Base-by-base conservation (phyloP, 1,140 invertebrate genomes). In the Planococcus citri region DNA sequence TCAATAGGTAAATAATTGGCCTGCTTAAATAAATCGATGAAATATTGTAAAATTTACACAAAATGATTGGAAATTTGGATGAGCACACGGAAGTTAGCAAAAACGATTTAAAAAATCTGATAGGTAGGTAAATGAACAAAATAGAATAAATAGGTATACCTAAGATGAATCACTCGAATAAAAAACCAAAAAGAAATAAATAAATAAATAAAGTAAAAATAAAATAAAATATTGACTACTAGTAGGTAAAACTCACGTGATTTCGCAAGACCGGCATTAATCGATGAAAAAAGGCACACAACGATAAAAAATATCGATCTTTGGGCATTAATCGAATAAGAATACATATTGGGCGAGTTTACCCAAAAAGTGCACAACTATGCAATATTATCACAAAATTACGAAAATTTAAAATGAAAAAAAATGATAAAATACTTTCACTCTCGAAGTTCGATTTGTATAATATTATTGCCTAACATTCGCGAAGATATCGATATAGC, bases 391-490 rank as follows among this genome's bases (percentile, higher is more conserved):
- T 64, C 22, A 27, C 10, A 64, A 64, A 64, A 64, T 64, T 64
- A 64, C 60, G 60, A 64, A 64, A 27, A 37, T 8, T 14, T 37
- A 37, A 51, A 51, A 51, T 9, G 4, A 51, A 51, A 51, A 51
- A 9, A 64, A 64, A 64, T 4, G 24, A 64, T 17, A 64, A 64
- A 64, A 25, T 24, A 64, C 25, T 64, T 64, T 64, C 60, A 64
- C 60, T 64, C 60, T 64, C 60, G 60, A 25, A 20, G 10, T 20
- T 64, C 25, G 60, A 64, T 25, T 64, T 25, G 60, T 64, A 64
- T 25, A n/a, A n/a, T n/a, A 64, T 25, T 64, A 64, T 64, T 64
- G 60, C 25, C 22, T 17, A 64, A 64, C 60, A 64, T 64, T 64
- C 60, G 25, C 60, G 60, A 64, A 24, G 60, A 25, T 64, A 64